Evolutionary conservation across 2,888 invertebrate genomes (phyloP), one percentile per base, ranked within the genome.

Genomic region (Drosophila aldrichi): DNA sequence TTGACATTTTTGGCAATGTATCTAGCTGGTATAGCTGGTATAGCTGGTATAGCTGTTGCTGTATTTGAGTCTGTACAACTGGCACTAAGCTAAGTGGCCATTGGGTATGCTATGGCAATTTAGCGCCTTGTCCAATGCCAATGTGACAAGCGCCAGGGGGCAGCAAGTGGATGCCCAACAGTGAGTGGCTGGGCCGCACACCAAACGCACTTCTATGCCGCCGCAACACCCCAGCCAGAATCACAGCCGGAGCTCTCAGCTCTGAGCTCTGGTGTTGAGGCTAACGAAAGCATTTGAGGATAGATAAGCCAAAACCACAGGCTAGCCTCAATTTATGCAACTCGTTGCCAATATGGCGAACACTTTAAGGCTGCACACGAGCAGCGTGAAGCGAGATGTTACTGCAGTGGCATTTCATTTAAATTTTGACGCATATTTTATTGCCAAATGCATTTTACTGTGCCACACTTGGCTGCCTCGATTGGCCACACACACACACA

Each of bases 371-470:
- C 44, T 60, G 70, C 54, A 41, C 41, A 61, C 60, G 38, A 59
- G 52, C n/a, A 14, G 49, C 34, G 22, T 34, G 25, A 44, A 20
- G 54, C 51, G 49, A 61, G 54, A 44, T 36, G 20, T 43, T 63
- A 34, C 55, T 59, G 56, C 73, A 60, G 56, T 41, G 65, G 60
- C 41, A 59, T 81, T 87, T 87, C 78, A 87, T 89, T 84, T 87
- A 83, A 89, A 87, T 87, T 84, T 76, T 76, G 72, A 71, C 66
- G 79, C 88, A 79, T 79, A 88, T 88, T 81, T 83, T 83, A 81
- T 85, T 74, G 76, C 72, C 66, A 74, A 86, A 74, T 77, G 74
- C 72, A 73, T 75, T 77, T 69, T 44, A 48, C 55, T 49, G 22
- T 54, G 52, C 57, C 85, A 72, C 81, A 81, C 80, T 72, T 65